Percentiles rank a stretch among this genome's conserved stretches.
Evolutionary conservation across 1,140 invertebrate species (phyloP).

Genomic region (Octopus bimaculoides): DNA sequence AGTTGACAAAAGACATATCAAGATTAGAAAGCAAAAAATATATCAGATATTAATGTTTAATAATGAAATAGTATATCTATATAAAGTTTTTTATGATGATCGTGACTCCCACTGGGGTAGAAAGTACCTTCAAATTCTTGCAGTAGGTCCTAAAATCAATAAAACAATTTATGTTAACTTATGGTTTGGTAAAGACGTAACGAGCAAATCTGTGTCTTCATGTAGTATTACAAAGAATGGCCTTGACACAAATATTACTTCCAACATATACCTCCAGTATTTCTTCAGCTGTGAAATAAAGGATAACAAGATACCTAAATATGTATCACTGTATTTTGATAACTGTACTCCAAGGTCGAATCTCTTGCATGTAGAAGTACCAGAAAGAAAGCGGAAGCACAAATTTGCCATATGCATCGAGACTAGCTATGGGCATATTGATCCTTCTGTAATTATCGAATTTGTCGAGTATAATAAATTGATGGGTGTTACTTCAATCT

Average conservation of each 20-base stretch:
- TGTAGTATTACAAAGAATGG: not conserved
- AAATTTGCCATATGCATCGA: not conserved
- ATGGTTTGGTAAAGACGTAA: not conserved
- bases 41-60: no score
- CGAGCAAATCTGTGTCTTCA: not conserved
- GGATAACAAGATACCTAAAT: not conserved
- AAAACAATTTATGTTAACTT: not conserved
- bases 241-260: not conserved
- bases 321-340: not conserved
- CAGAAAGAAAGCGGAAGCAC: not conserved
- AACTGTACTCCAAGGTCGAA: not conserved
- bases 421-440: not conserved
- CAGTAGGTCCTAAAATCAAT: not conserved
- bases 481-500: not conserved
- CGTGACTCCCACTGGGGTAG: not conserved
- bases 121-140: not conserved
- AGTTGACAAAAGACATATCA: no score
- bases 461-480: not conserved
- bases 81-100: conserved; percentile 2
- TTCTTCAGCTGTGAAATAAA: not conserved
- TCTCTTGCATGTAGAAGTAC: not conserved
- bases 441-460: not conserved
- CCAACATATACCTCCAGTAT: not conserved
- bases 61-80: not conserved
- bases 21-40: no score